These are phyloP conservation scores for Stichopus horrens DNA, from an alignment of 53 echinoderm and acorn worm species.

Conservation along the genomic window DNA sequence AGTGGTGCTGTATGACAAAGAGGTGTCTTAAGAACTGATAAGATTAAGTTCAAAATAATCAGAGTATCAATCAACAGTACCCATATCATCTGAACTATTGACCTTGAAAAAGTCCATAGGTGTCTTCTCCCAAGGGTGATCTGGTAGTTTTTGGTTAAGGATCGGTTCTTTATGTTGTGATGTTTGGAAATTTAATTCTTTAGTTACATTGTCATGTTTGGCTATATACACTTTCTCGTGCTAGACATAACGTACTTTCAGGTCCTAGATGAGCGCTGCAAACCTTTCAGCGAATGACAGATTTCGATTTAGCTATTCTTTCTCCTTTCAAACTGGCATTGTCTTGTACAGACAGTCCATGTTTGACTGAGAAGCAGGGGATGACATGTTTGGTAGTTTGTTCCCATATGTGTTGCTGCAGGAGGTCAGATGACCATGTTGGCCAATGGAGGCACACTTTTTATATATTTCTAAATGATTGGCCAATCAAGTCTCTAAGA, in stretches of 20 bases:
- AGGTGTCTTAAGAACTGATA: conserved; percentile 35
- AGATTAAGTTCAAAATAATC: conserved; percentile 51
- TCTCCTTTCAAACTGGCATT: conserved; percentile 5
- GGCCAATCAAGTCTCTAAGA: too few relatives aligned
- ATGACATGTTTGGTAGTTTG: too few relatives aligned
- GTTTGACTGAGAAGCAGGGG: conserved; percentile 1
- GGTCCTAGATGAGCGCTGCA: conserved; percentile 44
- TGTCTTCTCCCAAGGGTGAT: conserved; percentile 47
- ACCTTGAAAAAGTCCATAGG: conserved; percentile 46
- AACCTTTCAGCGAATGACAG: conserved; percentile 37
- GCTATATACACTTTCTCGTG: conserved; percentile 41
- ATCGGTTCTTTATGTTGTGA: conserved; percentile 54
- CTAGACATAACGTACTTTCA: conserved; percentile 43
- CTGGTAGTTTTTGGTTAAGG: conserved; percentile 38
- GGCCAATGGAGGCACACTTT: too few relatives aligned
- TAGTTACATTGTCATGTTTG: conserved; percentile 44
- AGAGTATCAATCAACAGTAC: conserved; percentile 47
- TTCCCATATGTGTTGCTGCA: too few relatives aligned
- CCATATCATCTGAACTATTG: conserved; percentile 42
- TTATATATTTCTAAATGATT: too few relatives aligned
- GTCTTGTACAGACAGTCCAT: conserved; percentile 37
- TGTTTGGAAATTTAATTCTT: conserved; percentile 50
- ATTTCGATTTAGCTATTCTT: neutral
- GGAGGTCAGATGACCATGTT: too few relatives aligned
- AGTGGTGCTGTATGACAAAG: conserved; percentile 48